phyloP scores from a whole-genome alignment of 2,797 vertebrate species.

The Mergus octosetaceus region DNA sequence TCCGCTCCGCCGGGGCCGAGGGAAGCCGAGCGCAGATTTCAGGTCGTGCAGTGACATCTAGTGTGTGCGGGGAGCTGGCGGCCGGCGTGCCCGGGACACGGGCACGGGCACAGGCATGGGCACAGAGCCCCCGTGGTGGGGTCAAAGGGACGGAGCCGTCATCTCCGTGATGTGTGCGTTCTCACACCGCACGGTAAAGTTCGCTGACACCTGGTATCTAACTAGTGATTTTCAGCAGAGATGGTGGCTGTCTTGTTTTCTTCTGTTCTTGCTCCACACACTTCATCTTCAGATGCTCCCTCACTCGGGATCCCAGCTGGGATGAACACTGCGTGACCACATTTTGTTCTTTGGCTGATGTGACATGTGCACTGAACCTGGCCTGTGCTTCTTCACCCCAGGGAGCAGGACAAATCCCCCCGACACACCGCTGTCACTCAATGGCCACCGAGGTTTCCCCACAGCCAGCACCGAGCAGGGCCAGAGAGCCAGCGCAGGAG shows the following conservation, averaged over 20 bases:
- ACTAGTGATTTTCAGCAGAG: background rate
- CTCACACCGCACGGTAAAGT: too few species aligned
- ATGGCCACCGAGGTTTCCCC: too few species aligned
- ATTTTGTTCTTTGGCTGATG: background rate
- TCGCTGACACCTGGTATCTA: too few species aligned
- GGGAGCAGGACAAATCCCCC: too few species aligned
- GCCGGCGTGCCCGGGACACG: too few species aligned
- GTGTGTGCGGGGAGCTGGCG: conserved; percentile 25
- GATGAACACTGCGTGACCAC: background rate
- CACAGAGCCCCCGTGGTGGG: too few species aligned
- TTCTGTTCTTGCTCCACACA: background rate
- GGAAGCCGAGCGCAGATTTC: conserved; percentile 29
- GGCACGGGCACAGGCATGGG: background rate
- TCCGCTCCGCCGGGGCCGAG: background rate
- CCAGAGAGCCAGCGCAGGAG: accelerated
- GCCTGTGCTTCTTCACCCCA: background rate
- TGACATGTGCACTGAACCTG: background rate
- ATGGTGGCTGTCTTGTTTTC: background rate
- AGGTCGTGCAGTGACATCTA: conserved; percentile 71
- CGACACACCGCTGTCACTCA: accelerated
- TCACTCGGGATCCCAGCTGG: background rate
- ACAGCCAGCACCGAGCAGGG: background rate
- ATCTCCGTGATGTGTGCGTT: too few species aligned
- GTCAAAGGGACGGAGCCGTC: too few species aligned
- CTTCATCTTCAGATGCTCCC: background rate